phyloP scores from a whole-genome alignment of 1,140 invertebrate species.

The Cotesia chilonis region DNA sequence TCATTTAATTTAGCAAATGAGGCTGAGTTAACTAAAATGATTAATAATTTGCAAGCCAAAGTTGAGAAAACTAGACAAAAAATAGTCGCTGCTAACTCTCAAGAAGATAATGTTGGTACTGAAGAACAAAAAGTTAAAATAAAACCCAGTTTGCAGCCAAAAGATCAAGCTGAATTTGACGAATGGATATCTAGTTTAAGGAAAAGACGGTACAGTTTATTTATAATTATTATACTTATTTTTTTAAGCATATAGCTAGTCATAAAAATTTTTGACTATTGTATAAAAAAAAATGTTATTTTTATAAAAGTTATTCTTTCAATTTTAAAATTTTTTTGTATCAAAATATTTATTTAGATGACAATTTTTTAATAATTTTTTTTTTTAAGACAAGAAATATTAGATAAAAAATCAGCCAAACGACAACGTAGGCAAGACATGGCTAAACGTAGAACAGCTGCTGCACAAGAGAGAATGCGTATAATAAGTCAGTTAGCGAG shows the following conservation, averaged over 20 bases:
- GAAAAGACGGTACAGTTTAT: slow-evolving; percentile 68
- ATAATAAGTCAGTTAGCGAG: slow-evolving; percentile 89
- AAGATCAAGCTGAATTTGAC: slow-evolving; percentile 73
- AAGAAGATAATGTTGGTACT: slow-evolving; percentile 72
- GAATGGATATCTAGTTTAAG: slow-evolving; percentile 75
- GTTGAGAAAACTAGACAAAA: slow-evolving; percentile 84
- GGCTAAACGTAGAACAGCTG: slow-evolving; percentile 86
- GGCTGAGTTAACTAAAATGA: slow-evolving; percentile 76
- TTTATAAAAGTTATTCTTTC: too few species aligned
- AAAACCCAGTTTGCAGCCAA: slow-evolving; percentile 67
- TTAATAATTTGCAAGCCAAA: slow-evolving; percentile 76
- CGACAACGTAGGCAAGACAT: slow-evolving; percentile 86
- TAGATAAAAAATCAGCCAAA: slow-evolving; percentile 74
- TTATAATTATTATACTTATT: slow-evolving; percentile 16
- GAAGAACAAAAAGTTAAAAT: slow-evolving; percentile 67
- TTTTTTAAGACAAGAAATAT: slow-evolving; percentile 68
- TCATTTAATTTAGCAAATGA: slow-evolving; percentile 70
- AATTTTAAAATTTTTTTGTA: slow-evolving; percentile 17
- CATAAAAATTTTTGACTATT: too few species aligned
- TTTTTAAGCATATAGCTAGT: too few species aligned
- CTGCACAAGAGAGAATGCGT: slow-evolving; percentile 92
- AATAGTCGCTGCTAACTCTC: slow-evolving; percentile 74
- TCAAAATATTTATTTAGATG: slow-evolving; percentile 27
- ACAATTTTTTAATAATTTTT: background rate
- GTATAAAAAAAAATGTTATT: too few species aligned